Evolutionary conservation across 2,888 invertebrate species (phyloP), one percentile per base, ranked within the genome.

Genomic region (Leucophenga maculata): DNA sequence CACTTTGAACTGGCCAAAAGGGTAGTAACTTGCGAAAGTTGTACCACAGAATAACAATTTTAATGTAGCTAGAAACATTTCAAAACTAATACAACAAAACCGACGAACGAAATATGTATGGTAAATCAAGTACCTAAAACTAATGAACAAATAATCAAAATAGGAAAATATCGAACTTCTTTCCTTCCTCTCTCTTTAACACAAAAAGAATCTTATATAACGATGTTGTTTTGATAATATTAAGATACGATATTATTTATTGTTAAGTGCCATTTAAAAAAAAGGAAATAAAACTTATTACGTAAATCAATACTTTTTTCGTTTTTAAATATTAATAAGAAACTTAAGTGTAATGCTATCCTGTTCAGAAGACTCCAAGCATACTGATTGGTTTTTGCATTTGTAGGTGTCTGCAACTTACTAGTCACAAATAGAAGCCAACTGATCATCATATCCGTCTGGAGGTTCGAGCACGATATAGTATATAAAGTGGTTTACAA

Each of bases 91-190:
- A 46, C 39, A 22, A n/a, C 9, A 46, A 22, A 48, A 57, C 20
- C 20, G 26, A 62, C 71, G 75, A 71, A 72, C 76, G 76, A 74
- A 82, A 55, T 55, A 68, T 71, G 65, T 67, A 59, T 66, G 66
- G 69, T 72, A 72, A 79, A 75, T 77, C 72, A 69, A 72, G 79
- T 83, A 50, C n/a, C n/a, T 16, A 50, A 14, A 74, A 68, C 57
- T 76, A 74, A 67, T 73, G 74, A 83, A 75, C 75, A 78, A 76
- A 67, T 6, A 77, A 80, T 79, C 73, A 75, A 83, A 71, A 68
- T 46, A 44, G 11, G 67, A 69, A 65, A 16, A 69, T 8, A 60
- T 39, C 13, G 16, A 39, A 1, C 9, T 39, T 39, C 8, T 9
- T 39, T 39, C 8, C 39, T 32, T n/a, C 32, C 32, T 32, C 11